A percentile compares a stretch with the other conserved stretches of the same genome.
phyloP scores from a whole-genome alignment of 2,113 vertebrate genomes.

The Martes martes region DNA sequence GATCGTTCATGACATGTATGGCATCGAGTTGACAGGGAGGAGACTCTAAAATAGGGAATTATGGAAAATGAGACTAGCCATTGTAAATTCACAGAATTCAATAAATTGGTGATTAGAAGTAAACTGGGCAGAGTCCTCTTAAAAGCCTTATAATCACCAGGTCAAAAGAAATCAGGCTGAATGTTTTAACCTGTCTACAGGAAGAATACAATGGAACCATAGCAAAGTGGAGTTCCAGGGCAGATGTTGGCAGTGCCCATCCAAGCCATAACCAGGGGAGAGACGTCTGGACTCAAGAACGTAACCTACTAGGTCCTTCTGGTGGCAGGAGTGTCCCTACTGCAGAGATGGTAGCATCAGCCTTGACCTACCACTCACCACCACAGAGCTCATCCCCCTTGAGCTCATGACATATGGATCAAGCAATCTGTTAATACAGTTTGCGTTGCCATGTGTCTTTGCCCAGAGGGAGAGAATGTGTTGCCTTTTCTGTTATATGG shows the following conservation, averaged over 20 bases:
- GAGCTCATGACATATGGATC: not conserved
- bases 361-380: not conserved
- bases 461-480: not conserved
- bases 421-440: slow-evolving; percentile 25
- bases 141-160: not conserved
- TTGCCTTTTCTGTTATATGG: not conserved
- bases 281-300: not conserved
- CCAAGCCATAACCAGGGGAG: not conserved
- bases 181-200: not conserved
- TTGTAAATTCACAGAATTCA: not conserved
- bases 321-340: not conserved
- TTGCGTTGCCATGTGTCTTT: not conserved
- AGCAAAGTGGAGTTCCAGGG: not conserved
- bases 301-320: not conserved
- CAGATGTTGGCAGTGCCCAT: not conserved
- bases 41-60: not conserved
- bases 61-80: not conserved
- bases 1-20: not conserved
- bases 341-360: not conserved
- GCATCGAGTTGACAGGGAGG: not conserved
- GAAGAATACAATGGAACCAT: not conserved
- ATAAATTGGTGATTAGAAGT: not conserved
- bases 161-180: not conserved
- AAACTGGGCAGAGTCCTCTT: not conserved
- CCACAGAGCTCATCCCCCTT: not conserved